phyloP scores from a whole-genome alignment of 2,888 invertebrate species.

The Gymnoscelis rufifasciata region DNA sequence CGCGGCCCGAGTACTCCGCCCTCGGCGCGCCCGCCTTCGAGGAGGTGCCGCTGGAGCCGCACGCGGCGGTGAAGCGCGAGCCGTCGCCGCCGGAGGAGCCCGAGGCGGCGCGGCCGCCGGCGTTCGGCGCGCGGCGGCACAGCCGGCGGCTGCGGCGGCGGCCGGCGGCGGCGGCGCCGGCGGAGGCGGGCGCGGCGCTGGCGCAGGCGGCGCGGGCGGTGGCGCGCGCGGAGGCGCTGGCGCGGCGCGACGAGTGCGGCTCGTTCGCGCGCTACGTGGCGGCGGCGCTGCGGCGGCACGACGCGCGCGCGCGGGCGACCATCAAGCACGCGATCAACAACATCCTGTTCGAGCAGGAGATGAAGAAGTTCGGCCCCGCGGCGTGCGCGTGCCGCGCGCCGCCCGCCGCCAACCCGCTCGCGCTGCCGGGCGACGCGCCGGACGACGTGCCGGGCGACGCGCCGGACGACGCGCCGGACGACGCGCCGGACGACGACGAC shows the following conservation, averaged over 20 bases:
- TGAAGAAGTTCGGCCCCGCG: conserved; percentile 56
- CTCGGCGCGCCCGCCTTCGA: neutral
- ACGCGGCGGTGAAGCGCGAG: conserved; percentile 1
- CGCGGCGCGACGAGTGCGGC: conserved; percentile 68
- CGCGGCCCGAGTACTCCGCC: neutral
- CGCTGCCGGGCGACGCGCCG: neutral
- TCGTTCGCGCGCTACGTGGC: conserved; percentile 71
- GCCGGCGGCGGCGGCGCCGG: neutral
- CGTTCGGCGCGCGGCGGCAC: conserved; percentile 7
- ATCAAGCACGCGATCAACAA: conserved; percentile 73
- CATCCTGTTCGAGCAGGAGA: conserved; percentile 69
- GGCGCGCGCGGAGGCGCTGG: conserved; percentile 39
- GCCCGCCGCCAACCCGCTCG: conserved; percentile 9
- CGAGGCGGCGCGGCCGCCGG: conserved; percentile 10
- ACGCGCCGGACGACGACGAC: too few species aligned
- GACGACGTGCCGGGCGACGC: too few species aligned
- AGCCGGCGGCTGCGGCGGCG: conserved; percentile 13
- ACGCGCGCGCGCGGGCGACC: conserved; percentile 65
- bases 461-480: too few species aligned
- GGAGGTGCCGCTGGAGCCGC: conserved; percentile 35
- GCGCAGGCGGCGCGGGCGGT: conserved; percentile 46
- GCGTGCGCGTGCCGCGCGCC: neutral
- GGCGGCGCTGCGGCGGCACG: conserved; percentile 63
- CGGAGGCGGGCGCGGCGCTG: conserved; percentile 37
- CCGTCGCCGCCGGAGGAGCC: neutral